Evolutionary conservation across 2,797 vertebrate species (phyloP).

Genomic region (Lophotriccus pileatus): DNA sequence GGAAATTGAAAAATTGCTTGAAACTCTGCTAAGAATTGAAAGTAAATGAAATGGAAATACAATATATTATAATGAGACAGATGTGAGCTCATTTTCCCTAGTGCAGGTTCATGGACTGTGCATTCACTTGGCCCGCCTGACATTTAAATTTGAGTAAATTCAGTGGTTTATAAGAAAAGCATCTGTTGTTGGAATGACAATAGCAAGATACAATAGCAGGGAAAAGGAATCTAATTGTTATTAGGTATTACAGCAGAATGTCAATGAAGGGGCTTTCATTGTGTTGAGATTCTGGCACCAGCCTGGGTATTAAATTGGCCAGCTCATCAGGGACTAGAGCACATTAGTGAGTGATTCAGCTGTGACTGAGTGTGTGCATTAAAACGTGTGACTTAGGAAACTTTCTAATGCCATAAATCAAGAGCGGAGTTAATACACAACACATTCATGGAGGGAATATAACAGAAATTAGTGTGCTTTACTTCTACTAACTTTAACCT

Average conservation of each 20-base stretch:
- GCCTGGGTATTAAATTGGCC: conserved; percentile 58
- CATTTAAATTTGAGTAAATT: conserved; percentile 73
- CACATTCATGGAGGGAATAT: not conserved
- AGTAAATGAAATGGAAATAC: conserved; percentile 65
- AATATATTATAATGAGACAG: conserved; percentile 65
- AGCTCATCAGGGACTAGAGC: conserved; percentile 56
- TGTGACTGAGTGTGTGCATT: conserved; percentile 18
- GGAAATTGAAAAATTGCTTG: conserved; percentile 56
- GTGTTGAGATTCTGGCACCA: conserved; percentile 54
- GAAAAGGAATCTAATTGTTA: conserved; percentile 63
- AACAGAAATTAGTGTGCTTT: not conserved
- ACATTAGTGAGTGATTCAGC: conserved; percentile 61
- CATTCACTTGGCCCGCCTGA: conserved; percentile 56
- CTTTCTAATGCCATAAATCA: conserved; percentile 66
- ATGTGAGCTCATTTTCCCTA: conserved; percentile 58
- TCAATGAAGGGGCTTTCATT: conserved; percentile 46
- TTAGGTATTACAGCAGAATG: conserved; percentile 46
- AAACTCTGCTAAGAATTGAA: conserved; percentile 49
- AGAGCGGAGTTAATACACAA: conserved; percentile 12
- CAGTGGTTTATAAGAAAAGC: conserved; percentile 69
- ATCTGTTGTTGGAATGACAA: conserved; percentile 72
- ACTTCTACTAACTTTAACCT: not conserved
- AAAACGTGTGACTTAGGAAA: conserved; percentile 14
- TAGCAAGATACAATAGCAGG: conserved; percentile 45
- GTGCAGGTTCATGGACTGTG: conserved; percentile 41